These are phyloP conservation scores for Apis dorsata DNA, from an alignment of 1,140 invertebrate species.

Conservation along the genomic window DNA sequence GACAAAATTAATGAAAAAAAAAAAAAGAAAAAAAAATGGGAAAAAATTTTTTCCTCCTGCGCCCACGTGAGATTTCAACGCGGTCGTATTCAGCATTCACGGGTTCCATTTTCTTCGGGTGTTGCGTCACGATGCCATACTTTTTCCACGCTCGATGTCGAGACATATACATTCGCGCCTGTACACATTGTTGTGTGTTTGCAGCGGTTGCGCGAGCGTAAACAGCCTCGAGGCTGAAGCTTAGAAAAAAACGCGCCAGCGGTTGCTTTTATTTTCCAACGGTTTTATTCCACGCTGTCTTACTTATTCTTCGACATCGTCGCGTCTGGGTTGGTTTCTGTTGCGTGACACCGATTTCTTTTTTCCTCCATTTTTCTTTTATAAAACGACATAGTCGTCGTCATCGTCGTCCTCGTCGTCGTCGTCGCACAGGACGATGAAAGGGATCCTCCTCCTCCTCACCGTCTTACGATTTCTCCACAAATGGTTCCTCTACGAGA, in stretches of 20 bases:
- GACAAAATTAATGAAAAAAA: no score
- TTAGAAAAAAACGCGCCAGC: constrained; percentile 28
- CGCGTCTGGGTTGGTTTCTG: neutral
- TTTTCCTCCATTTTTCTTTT: neutral
- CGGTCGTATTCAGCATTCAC: constrained; percentile 32
- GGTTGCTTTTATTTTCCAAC: constrained; percentile 27
- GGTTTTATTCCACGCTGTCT: constrained; percentile 24
- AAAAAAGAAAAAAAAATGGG: neutral
- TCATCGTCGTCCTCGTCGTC: neutral
- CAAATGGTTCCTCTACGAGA: neutral
- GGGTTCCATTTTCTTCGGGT: constrained; percentile 25
- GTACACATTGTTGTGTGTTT: neutral
- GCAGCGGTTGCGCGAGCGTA: neutral
- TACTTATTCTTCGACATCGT: constrained; percentile 19
- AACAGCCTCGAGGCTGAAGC: constrained; percentile 39
- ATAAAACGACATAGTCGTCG: neutral
- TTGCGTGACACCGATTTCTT: neutral
- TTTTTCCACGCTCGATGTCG: neutral
- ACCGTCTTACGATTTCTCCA: no score
- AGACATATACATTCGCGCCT: constrained; percentile 6
- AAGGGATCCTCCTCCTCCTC: neutral
- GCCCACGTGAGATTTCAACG: constrained; percentile 21
- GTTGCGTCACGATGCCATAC: constrained; percentile 3
- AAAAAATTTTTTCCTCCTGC: constrained; percentile 29
- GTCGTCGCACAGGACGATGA: neutral